phyloP scores from a whole-genome alignment of 2,113 vertebrate genomes.

The Glaucidium brasilianum region DNA sequence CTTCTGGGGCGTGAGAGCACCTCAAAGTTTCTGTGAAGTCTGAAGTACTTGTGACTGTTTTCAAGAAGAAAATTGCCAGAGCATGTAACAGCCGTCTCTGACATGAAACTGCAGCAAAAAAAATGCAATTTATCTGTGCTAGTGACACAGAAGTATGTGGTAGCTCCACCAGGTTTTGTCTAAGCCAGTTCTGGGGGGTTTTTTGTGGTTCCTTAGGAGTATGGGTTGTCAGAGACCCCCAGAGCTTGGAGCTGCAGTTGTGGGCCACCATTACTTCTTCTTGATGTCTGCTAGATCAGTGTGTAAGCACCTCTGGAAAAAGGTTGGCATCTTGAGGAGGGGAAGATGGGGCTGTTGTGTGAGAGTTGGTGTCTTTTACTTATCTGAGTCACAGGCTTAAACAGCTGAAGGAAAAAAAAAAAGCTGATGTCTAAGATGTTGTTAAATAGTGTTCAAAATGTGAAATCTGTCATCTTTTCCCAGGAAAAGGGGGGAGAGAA shows the following conservation, averaged over 20 bases:
- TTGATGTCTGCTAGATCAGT: not conserved
- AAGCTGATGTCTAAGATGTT: not conserved
- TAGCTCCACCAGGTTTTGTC: not conserved
- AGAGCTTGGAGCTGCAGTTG: not conserved
- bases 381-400: not conserved
- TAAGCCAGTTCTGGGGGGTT: not conserved
- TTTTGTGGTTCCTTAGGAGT: not conserved
- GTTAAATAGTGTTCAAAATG: not conserved
- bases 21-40: not conserved
- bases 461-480: not conserved
- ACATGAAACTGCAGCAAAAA: not conserved
- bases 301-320: not conserved
- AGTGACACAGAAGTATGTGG: not conserved
- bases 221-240: not conserved
- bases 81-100: not conserved
- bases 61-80: not conserved
- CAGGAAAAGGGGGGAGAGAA: not conserved
- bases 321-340: not conserved
- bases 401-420: constrained; percentile 7
- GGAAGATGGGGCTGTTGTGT: not conserved
- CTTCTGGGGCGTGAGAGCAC: not conserved
- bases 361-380: not conserved
- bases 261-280: not conserved
- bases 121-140: not conserved
- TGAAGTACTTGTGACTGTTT: not conserved